These are phyloP conservation scores for Pseudanteris insignis DNA, from an alignment of 2,888 invertebrate species.

Conservation along the genomic window DNA sequence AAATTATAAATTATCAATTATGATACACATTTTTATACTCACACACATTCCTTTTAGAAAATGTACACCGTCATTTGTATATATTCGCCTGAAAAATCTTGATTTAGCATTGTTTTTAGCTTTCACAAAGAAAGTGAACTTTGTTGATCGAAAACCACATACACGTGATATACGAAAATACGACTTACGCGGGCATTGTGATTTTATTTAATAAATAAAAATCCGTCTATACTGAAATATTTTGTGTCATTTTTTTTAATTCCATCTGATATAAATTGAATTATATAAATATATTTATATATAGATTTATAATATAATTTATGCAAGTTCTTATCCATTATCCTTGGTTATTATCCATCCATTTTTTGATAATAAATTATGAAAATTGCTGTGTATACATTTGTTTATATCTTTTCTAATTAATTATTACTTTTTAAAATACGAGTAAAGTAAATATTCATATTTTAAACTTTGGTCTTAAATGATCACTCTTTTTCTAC, in stretches of 20 bases:
- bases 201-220: conserved; percentile 54
- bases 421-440: too few relatives aligned
- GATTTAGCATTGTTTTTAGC: conserved; percentile 42
- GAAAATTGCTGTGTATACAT: too few relatives aligned
- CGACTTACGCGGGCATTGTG: conserved; percentile 55
- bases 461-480: too few relatives aligned
- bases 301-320: too few relatives aligned
- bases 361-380: too few relatives aligned
- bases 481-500: too few relatives aligned
- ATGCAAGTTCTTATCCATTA: not conserved
- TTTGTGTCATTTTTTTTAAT: not conserved
- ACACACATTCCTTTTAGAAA: conserved; percentile 46
- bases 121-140: conserved; percentile 44
- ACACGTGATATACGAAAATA: conserved; percentile 53
- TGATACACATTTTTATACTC: conserved; percentile 46
- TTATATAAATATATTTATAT: too few relatives aligned
- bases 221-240: conserved; percentile 50
- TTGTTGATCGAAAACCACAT: conserved; percentile 47
- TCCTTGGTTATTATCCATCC: not conserved
- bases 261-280: too few relatives aligned
- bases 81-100: conserved; percentile 44
- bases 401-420: too few relatives aligned
- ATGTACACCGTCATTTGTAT: conserved; percentile 49
- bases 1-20: conserved; percentile 43
- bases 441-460: too few relatives aligned